A percentile compares a stretch with the other conserved stretches of the same genome.
phyloP scores from a whole-genome alignment of 1,140 invertebrate genomes.

The Gryon sp. region DNA sequence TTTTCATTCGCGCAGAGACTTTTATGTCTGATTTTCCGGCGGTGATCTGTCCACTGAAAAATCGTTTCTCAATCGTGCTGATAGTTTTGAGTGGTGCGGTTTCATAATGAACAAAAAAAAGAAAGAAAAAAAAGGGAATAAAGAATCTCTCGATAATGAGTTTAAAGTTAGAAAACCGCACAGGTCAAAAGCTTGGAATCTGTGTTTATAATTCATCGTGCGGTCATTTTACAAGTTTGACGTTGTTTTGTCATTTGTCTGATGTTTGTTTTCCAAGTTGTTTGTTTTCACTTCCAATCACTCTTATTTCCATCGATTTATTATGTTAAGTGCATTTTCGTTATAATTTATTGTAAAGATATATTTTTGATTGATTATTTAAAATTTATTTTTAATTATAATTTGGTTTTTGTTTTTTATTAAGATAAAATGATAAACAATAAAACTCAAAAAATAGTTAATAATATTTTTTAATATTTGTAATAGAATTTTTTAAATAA shows the following conservation, averaged over 20 bases:
- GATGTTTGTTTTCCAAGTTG: not conserved
- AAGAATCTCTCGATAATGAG: constrained; percentile 28
- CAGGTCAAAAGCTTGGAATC: constrained; percentile 24
- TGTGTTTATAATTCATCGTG: constrained; percentile 47
- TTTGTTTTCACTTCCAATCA: constrained; percentile 2
- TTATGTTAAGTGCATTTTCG: no score
- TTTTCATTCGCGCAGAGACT: constrained; percentile 34
- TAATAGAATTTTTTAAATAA: no score
- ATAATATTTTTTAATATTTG: no score
- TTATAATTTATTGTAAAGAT: no score
- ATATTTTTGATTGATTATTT: no score
- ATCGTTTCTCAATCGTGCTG: constrained; percentile 54
- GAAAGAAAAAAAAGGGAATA: no score
- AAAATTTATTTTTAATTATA: no score
- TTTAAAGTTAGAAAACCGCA: constrained; percentile 12
- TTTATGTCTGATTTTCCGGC: constrained; percentile 18
- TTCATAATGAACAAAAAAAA: constrained; percentile 21
- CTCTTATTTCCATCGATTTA: no score
- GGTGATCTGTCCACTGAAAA: constrained; percentile 3
- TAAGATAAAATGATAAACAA: no score
- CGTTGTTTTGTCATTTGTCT: constrained; percentile 30
- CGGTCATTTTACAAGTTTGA: constrained; percentile 32
- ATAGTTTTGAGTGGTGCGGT: constrained; percentile 45
- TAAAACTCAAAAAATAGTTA: no score
- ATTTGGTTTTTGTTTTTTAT: no score